Evolutionary conservation across 2,797 vertebrate genomes (phyloP).

Genomic region (Alfaro cultratus): DNA sequence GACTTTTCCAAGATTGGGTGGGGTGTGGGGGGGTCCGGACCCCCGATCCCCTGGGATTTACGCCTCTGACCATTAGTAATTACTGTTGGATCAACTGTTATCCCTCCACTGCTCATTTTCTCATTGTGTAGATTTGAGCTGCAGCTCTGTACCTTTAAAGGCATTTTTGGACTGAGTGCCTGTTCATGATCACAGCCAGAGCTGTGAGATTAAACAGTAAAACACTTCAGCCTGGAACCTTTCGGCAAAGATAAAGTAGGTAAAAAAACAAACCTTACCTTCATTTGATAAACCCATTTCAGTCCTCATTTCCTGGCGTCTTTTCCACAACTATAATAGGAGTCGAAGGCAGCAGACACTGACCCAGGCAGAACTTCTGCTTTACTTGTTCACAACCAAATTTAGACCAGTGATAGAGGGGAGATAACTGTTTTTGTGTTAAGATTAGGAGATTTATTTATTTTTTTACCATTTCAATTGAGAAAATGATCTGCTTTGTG

Average conservation of each 20-base stretch:
- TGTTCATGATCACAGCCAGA: constrained; percentile 30
- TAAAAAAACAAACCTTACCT: constrained; percentile 69
- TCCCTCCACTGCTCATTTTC: neutral
- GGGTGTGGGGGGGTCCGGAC: too few relatives aligned
- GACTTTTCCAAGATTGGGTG: too few relatives aligned
- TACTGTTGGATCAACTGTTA: neutral
- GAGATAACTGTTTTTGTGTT: constrained; percentile 28
- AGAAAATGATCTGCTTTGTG: constrained; percentile 1
- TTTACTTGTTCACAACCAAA: constrained; percentile 42
- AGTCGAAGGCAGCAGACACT: constrained; percentile 67
- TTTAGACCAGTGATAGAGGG: constrained; percentile 37
- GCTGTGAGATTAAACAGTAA: constrained; percentile 64
- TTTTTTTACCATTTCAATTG: neutral
- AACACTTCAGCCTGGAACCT: constrained; percentile 50
- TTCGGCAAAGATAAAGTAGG: constrained; percentile 47
- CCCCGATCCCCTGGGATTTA: too few relatives aligned
- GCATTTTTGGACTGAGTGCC: constrained; percentile 21
- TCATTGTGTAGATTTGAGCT: constrained; percentile 10
- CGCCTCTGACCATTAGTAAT: neutral
- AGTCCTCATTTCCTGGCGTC: constrained; percentile 55
- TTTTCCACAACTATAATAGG: constrained; percentile 64
- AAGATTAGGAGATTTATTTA: constrained; percentile 21
- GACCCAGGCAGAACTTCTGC: constrained; percentile 57
- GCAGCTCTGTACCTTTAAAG: constrained; percentile 12
- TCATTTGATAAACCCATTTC: constrained; percentile 65